A percentile compares a stretch with the other conserved stretches of the same genome.
Conservation (phyloP, 2,797 vertebrate genomes). For the Coreius guichenoti region DNA sequence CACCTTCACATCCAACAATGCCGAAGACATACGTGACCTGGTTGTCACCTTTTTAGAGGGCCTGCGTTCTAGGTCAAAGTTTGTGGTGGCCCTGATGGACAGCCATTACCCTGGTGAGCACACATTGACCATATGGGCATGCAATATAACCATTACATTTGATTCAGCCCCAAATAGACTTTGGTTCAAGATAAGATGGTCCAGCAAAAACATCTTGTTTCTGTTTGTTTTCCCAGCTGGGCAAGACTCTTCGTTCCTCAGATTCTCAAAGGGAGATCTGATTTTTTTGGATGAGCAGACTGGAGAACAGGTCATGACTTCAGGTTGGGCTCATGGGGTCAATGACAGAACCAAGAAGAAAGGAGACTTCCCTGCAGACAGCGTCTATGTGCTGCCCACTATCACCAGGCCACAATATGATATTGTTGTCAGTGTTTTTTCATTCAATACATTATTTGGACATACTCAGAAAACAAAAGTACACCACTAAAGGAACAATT, state of each 20-base stretch:
- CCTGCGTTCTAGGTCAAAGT: slow-evolving; percentile 91
- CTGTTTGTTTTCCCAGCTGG: slow-evolving; percentile 73
- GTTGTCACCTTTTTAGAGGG: slow-evolving; percentile 94
- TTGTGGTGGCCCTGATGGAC: slow-evolving; percentile 91
- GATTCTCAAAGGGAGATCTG: slow-evolving; percentile 92
- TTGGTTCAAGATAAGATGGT: background rate
- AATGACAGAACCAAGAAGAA: slow-evolving; percentile 92
- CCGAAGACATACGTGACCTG: slow-evolving; percentile 93
- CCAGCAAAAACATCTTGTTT: background rate
- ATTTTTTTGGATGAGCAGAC: slow-evolving; percentile 92
- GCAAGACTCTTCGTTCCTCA: slow-evolving; percentile 88
- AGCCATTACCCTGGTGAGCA: slow-evolving; percentile 88
- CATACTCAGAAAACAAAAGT: background rate
- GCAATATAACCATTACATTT: background rate
- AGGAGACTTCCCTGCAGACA: slow-evolving; percentile 94
- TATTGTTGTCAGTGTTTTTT: slow-evolving; percentile 84
- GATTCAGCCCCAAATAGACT: background rate
- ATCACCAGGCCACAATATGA: slow-evolving; percentile 88
- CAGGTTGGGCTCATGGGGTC: slow-evolving; percentile 91
- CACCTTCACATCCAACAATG: slow-evolving; percentile 97
- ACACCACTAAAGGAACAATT: background rate
- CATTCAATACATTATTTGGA: background rate
- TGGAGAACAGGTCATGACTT: slow-evolving; percentile 92
- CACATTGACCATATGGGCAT: background rate
- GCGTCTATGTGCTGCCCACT: slow-evolving; percentile 91